Percentiles rank a stretch among this genome's conserved stretches.
Conservation (phyloP, 1,140 invertebrate genomes). For the Gryon sp. region DNA sequence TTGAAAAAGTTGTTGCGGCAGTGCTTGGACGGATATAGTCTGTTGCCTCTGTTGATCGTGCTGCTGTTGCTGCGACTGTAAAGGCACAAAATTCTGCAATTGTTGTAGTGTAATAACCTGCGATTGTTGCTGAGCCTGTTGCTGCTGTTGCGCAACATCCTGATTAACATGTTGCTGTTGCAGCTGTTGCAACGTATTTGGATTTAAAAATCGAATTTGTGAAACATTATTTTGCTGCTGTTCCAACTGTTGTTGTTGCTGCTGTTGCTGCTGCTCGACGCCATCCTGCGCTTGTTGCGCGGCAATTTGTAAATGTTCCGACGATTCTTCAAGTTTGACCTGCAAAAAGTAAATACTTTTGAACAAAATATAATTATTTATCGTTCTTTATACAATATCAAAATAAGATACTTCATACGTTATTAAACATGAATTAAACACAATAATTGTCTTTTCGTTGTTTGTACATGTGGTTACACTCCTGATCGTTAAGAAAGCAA, state of each 20-base stretch:
- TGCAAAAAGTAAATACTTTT: conserved; percentile 52
- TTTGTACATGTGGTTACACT: conserved; percentile 28
- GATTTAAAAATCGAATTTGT: conserved; percentile 76
- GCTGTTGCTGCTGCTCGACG: conserved; percentile 63
- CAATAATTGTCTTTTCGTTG: conserved; percentile 17
- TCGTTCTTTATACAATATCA: too few species aligned
- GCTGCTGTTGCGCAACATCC: conserved; percentile 64
- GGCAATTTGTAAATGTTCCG: conserved; percentile 67
- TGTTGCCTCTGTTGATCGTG: conserved; percentile 77
- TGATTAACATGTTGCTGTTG: conserved; percentile 70
- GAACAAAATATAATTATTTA: too few species aligned
- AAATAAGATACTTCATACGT: too few species aligned
- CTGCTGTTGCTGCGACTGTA: conserved; percentile 74
- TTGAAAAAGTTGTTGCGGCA: conserved; percentile 81
- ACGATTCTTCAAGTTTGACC: conserved; percentile 75
- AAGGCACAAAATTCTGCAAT: conserved; percentile 80
- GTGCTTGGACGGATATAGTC: conserved; percentile 80
- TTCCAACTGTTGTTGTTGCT: conserved; percentile 73
- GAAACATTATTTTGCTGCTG: conserved; percentile 72
- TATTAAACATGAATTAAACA: too few species aligned
- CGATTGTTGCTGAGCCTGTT: conserved; percentile 73
- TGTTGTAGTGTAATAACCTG: conserved; percentile 81
- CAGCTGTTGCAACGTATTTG: conserved; percentile 75
- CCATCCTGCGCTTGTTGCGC: conserved; percentile 56
- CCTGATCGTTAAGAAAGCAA: conserved; percentile 38